Conservation (phyloP, 2,797 vertebrate genomes). For the Hybognathus amarus region DNA sequence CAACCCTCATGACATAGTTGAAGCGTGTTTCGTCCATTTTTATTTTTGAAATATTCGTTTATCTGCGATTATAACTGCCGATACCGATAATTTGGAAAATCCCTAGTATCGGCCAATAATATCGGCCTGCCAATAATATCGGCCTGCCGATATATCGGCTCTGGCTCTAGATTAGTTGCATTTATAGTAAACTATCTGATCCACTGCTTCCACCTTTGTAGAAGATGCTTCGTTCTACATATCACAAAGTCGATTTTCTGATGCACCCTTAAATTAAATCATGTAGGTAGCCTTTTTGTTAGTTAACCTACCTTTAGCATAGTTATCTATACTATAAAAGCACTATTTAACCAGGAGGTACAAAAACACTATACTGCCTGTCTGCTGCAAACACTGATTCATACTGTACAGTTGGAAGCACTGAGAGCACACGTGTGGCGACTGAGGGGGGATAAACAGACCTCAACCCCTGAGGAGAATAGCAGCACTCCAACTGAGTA, state of each 20-base stretch:
- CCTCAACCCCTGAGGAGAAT: constrained; percentile 51
- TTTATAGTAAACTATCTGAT: neutral
- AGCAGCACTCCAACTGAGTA: constrained; percentile 54
- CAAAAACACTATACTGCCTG: neutral
- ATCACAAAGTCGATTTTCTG: neutral
- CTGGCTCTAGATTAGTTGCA: too few species aligned
- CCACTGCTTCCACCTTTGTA: neutral
- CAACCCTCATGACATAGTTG: too few species aligned
- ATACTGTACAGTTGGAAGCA: neutral
- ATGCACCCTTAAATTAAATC: neutral
- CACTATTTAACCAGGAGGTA: neutral
- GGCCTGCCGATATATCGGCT: too few species aligned
- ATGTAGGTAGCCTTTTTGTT: neutral
- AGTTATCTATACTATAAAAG: neutral
- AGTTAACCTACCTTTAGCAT: too few species aligned
- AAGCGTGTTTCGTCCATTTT: too few species aligned
- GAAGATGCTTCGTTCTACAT: neutral
- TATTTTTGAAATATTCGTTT: too few species aligned
- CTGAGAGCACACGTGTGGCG: constrained; percentile 14
- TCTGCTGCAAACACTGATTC: constrained; percentile 24
- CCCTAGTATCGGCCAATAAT: too few species aligned
- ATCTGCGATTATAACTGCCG: too few species aligned
- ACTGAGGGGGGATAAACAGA: constrained; percentile 37
- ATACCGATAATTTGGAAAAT: too few species aligned
- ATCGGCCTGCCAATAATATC: too few species aligned